Conservation (phyloP, 2,797 vertebrate genomes). For the Leucoraja ocellata region DNA sequence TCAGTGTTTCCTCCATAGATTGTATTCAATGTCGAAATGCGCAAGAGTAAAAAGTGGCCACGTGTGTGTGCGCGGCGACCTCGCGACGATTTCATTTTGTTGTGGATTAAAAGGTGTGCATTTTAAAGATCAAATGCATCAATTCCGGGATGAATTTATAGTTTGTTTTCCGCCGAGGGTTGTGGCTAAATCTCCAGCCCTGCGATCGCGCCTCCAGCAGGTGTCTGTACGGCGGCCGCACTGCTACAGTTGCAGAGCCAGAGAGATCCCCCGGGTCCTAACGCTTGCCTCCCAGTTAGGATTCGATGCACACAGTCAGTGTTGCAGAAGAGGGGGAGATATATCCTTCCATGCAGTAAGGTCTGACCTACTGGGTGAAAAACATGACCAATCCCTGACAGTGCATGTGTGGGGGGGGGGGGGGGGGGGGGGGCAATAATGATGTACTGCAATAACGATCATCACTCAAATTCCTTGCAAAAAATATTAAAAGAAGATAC, state of each 20-base stretch:
- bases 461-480: no score
- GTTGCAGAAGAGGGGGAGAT: background rate
- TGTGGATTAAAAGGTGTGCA: background rate
- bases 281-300: conserved; percentile 30
- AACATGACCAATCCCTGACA: background rate
- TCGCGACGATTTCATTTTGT: background rate
- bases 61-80: background rate
- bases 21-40: background rate
- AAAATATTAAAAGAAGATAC: background rate
- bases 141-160: background rate
- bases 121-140: conserved; percentile 3
- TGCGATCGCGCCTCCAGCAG: conserved; percentile 47
- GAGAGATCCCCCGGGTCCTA: conserved; percentile 53
- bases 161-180: background rate
- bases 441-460: background rate
- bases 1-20: background rate
- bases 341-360: background rate
- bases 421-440: no score
- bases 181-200: conserved; percentile 38
- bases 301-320: no score
- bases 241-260: conserved; percentile 39
- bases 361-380: background rate
- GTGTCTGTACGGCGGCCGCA: conserved; percentile 45
- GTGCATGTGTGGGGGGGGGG: background rate
- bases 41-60: background rate